Evolutionary conservation across 2,113 vertebrate genomes (phyloP), one percentile per base, ranked within the genome.

Genomic region (Plecotus auritus): DNA sequence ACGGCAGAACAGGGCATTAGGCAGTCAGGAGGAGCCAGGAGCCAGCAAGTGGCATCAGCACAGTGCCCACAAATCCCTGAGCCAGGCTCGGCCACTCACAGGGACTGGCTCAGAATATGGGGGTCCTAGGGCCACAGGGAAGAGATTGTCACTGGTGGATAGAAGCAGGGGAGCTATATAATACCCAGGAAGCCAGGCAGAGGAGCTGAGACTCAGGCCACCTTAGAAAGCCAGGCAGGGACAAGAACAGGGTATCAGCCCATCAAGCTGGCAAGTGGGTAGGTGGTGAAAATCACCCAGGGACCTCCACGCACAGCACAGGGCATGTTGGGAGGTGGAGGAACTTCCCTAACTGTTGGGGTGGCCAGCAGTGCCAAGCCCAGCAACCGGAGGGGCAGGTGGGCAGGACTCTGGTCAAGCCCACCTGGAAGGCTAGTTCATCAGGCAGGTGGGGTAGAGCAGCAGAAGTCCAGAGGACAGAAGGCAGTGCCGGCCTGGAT

Each of bases 221-320:
- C 37, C 66, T 76, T 9, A 59, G 70, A 69, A 40, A 49, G 61
- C 74, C 61, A 32, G 4, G 8, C 6, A 23, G 32, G 9, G 14
- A 20, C 28, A 28, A 14, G 13, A 61, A 67, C 16, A 35, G 64
- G 3, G 45, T 7, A n/a, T 30, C 32, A 22, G 56, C 28, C 88
- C 6, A 0, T 22, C 7, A 1, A 84, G 40, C 35, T 45, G 2
- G 10, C 9, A 12, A 40, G 14, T 17, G 9, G 47, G 56, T 1
- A 1, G 54, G 64, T 45, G 47, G 20, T 8, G 4, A 74, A 54
- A 66, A n/a, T 74, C 51, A 49, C 47, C 26, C 1, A n/a, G 45
- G 40, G 32, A 72, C 22, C 11, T 45, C n/a, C 9, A 6, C 0
- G 3, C 70, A 87, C 8, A 28, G 14, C 9, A 16, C 6, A 42